Base-by-base conservation (phyloP, 2,113 vertebrate species). In the Chaenocephalus aceratus region DNA sequence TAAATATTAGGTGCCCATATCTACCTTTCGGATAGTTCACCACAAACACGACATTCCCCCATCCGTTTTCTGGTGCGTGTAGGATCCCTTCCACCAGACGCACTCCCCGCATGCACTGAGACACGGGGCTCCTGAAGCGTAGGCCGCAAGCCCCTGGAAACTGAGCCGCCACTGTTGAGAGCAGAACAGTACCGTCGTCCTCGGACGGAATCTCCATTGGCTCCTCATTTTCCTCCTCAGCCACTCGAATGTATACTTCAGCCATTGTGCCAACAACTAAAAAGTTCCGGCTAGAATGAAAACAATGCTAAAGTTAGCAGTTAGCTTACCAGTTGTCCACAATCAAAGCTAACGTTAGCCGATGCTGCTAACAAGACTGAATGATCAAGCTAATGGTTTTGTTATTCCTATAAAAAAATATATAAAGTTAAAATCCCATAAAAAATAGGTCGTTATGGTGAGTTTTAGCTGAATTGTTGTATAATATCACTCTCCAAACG, bases 1-100 rank as follows among this genome's bases (percentile, higher is more conserved):
- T 2, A 26, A 6, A 9, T 12, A 0, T 0, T 21, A 36, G 8
- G 3, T 3, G 6, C 0, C 3, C 5, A 23, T n/a, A 34, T 80
- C 3, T 86, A 99, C 98, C 98, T 97, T 99, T 99, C 3, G 98
- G 98, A 66, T 99, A 99, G 89, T 98, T 99, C 4, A 99, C 97
- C 2, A 99, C 96, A 9, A 97, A 99, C 0, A 98, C 96, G 3
- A 99, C 91, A 77, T 98, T 99, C 1, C 97, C 97, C 98, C 98
- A 99, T 59, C 97, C 97, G 2, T 94, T 97, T 23, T 99, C 98
- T 0, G 98, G 98, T 0, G 98, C 97, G 11, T 99, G 97, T 53
- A 99, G 94, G 60, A 98, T 91, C 34, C 98, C 98, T 21, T 99
- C 98, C 15, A 99, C 97, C 6, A 99, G 93, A 13, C 98, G 96